Conservation (phyloP, 2,888 invertebrate species). For the Mantis religiosa region DNA sequence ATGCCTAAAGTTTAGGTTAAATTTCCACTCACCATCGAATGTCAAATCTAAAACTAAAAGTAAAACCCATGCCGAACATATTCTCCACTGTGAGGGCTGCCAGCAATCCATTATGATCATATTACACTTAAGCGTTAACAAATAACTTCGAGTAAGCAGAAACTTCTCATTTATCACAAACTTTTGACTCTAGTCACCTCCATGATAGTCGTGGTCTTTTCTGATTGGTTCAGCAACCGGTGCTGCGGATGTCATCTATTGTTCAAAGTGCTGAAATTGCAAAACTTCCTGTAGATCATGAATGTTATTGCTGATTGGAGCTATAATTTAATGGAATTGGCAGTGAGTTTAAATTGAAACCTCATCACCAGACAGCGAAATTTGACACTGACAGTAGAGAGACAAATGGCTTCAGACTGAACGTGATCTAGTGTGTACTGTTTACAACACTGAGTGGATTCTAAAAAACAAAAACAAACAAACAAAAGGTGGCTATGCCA, state of each 20-base stretch:
- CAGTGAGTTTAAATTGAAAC: background rate
- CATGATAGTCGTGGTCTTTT: conserved; percentile 49
- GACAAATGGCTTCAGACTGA: no score
- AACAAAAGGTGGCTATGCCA: no score
- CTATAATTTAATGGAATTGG: background rate
- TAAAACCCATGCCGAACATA: conserved; percentile 62
- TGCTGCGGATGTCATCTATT: background rate
- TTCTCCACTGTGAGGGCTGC: conserved; percentile 56
- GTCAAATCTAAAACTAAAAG: conserved; percentile 64
- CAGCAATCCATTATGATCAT: conserved; percentile 46
- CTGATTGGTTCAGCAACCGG: conserved; percentile 47
- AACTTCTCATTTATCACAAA: background rate
- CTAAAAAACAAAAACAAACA: no score
- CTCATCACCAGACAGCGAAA: no score
- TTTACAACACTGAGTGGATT: no score
- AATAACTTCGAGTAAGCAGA: background rate
- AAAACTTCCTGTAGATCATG: background rate
- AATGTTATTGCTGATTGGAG: no score
- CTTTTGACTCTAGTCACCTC: background rate
- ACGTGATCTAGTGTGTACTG: no score
- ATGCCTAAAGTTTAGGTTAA: conserved; percentile 8
- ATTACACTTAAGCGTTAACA: background rate
- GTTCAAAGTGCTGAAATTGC: background rate
- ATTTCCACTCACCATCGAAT: conserved; percentile 58
- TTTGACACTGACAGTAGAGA: no score